Conservation (phyloP, 2,113 vertebrate species). For the Centropristis striata region DNA sequence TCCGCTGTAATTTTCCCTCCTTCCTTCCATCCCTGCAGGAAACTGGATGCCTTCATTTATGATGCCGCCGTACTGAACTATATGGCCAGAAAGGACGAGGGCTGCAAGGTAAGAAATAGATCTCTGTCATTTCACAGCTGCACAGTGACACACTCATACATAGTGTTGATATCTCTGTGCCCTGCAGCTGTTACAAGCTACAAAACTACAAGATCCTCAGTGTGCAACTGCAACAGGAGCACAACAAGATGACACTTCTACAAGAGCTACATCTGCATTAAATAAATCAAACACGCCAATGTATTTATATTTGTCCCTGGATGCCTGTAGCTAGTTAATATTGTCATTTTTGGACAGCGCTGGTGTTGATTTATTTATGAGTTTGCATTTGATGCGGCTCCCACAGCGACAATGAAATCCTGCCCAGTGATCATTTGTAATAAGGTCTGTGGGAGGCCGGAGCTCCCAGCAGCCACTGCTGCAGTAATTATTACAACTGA, state of each 20-base stretch:
- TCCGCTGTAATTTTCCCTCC: constrained; percentile 20
- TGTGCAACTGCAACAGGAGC: neutral
- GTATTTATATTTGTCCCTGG: constrained; percentile 12
- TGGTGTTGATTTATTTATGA: constrained; percentile 68
- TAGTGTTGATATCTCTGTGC: neutral
- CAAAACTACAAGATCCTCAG: neutral
- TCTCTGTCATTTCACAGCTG: constrained; percentile 5
- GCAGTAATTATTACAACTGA: constrained; percentile 64
- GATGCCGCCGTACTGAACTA: no score
- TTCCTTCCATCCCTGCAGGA: constrained; percentile 78
- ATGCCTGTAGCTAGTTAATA: constrained; percentile 39
- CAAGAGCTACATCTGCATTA: constrained; percentile 18
- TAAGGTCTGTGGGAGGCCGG: constrained; percentile 47
- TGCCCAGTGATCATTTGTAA: constrained; percentile 54
- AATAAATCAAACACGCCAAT: constrained; percentile 36
- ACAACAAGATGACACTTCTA: constrained; percentile 5
- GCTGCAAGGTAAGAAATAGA: constrained; percentile 86
- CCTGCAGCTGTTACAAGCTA: constrained; percentile 1
- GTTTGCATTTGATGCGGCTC: constrained; percentile 38
- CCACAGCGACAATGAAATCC: constrained; percentile 35
- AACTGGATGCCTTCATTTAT: constrained; percentile 96
- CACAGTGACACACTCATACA: neutral
- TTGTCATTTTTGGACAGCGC: constrained; percentile 47
- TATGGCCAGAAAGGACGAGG: constrained; percentile 94
- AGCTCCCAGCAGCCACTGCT: constrained; percentile 52